These are phyloP conservation scores for Amyelois transitella DNA, from an alignment of 1,140 invertebrate genomes.

Conservation along the genomic window DNA sequence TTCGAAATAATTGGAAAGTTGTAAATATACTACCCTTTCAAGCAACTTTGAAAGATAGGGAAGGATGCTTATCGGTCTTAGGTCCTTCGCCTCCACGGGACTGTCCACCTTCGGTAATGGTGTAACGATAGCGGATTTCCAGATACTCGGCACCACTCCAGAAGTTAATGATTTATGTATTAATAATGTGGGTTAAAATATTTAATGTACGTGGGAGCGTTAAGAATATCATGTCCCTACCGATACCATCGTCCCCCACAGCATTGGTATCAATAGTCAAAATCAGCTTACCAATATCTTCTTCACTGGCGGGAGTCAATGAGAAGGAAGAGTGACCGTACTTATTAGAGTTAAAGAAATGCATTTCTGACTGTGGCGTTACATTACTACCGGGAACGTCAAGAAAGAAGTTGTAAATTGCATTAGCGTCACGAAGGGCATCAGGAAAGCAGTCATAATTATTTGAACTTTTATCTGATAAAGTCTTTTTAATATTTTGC, in stretches of 20 bases:
- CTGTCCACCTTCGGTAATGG: conserved; percentile 16
- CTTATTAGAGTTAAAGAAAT: neutral
- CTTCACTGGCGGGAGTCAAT: neutral
- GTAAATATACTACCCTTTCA: conserved; percentile 6
- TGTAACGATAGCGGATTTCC: conserved; percentile 16
- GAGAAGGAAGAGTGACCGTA: neutral
- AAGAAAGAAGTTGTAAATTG: conserved; percentile 3
- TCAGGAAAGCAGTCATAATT: neutral
- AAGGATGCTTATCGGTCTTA: conserved; percentile 22
- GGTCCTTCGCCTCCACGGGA: conserved; percentile 14
- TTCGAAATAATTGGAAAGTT: neutral
- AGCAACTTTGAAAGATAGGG: conserved; percentile 8
- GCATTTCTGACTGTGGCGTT: neutral
- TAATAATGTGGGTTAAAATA: conserved; percentile 12
- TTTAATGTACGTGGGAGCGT: conserved; percentile 10
- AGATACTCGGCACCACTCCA: conserved; percentile 9
- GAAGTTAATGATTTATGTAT: conserved; percentile 15
- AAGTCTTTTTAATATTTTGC: neutral
- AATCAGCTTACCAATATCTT: neutral
- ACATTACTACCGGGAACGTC: neutral
- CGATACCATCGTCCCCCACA: conserved; percentile 11
- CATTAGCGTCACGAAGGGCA: conserved; percentile 6
- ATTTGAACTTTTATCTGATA: neutral
- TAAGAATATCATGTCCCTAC: conserved; percentile 2
- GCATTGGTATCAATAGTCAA: conserved; percentile 2